Conservation (phyloP, 2,888 invertebrate genomes). For the Meiosimyza platycephala region DNA sequence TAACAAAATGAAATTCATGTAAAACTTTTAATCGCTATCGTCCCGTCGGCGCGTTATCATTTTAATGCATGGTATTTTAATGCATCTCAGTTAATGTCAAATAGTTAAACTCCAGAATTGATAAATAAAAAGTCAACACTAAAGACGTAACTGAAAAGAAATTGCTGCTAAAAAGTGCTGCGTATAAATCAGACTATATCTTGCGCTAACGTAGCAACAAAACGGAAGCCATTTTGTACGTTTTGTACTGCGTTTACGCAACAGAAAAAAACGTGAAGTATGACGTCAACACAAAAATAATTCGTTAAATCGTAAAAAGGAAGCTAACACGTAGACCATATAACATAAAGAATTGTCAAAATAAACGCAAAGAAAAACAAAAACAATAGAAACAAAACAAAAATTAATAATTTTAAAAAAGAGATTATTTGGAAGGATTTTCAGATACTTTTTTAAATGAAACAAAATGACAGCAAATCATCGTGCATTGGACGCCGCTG, state of each 20-base stretch:
- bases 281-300: slow-evolving; percentile 32
- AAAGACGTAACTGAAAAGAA: too few species aligned
- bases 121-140: too few species aligned
- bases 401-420: neutral
- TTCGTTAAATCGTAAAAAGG: slow-evolving; percentile 28
- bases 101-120: too few species aligned
- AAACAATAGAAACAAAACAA: neutral
- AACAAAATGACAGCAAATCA: slow-evolving; percentile 55
- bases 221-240: slow-evolving; percentile 35
- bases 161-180: too few species aligned
- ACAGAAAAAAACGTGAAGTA: slow-evolving; percentile 27
- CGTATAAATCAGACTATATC: too few species aligned
- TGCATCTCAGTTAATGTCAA: too few species aligned
- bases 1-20: too few species aligned
- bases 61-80: too few species aligned
- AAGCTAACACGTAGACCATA: slow-evolving; percentile 18
- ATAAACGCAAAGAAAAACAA: slow-evolving; percentile 1
- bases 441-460: neutral
- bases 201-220: neutral
- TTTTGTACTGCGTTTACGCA: slow-evolving; percentile 4
- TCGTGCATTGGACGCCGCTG: slow-evolving; percentile 57
- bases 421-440: too few species aligned
- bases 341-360: slow-evolving; percentile 42
- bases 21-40: too few species aligned
- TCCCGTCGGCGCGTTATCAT: too few species aligned